phyloP scores from a whole-genome alignment of 2,888 invertebrate species.

The Limnephilus lunatus region DNA sequence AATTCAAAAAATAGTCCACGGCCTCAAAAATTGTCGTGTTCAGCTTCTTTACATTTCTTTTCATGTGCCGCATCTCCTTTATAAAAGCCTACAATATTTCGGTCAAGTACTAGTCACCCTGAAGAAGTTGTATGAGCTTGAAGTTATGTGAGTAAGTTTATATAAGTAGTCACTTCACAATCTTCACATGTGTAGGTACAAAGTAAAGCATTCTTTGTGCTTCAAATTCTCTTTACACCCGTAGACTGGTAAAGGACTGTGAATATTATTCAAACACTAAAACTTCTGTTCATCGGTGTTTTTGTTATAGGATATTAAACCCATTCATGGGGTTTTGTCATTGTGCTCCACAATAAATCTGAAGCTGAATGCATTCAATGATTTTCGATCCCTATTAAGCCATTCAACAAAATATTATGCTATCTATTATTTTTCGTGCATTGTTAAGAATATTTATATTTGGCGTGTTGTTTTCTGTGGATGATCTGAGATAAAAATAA shows the following conservation, averaged over 20 bases:
- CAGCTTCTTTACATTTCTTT: not conserved
- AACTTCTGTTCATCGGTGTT: not conserved
- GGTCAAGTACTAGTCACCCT: not conserved
- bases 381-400: not conserved
- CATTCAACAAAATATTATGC: not conserved
- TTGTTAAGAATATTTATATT: not conserved
- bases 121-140: not conserved
- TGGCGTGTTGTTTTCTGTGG: not conserved
- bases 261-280: conserved; percentile 40
- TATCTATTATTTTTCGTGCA: not conserved
- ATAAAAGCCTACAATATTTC: not conserved
- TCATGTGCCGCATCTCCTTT: not conserved
- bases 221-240: conserved; percentile 8
- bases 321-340: not conserved
- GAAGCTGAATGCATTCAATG: conserved; percentile 17
- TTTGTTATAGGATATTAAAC: not conserved
- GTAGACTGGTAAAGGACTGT: conserved; percentile 22
- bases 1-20: too few relatives aligned
- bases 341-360: conserved; percentile 15
- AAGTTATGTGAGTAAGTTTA: not conserved
- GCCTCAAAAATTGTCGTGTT: not conserved
- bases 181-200: not conserved
- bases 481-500: not conserved
- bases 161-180: not conserved
- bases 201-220: not conserved